Evolutionary conservation across 2,888 invertebrate genomes (phyloP).

Genomic region (Campaea margaritaria): DNA sequence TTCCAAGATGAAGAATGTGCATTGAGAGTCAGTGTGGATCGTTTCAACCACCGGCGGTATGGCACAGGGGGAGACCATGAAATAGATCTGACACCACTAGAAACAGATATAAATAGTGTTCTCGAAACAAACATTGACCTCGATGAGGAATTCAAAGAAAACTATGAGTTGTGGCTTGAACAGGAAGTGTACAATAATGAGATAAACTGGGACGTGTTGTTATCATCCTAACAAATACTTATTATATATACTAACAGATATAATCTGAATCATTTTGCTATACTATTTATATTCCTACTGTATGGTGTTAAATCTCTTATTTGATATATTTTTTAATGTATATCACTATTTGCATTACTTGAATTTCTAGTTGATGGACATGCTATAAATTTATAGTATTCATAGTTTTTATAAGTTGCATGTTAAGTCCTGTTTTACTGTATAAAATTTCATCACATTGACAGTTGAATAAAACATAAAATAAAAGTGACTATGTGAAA

Average conservation of each 20-base stretch:
- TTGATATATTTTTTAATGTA: conserved; percentile 37
- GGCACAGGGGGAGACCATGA: conserved; percentile 83
- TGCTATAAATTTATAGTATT: neutral
- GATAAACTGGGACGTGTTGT: conserved; percentile 90
- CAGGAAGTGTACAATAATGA: conserved; percentile 97
- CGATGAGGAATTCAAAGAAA: conserved; percentile 96
- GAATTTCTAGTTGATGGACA: neutral
- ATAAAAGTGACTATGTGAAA: neutral
- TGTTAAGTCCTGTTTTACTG: neutral
- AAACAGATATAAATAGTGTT: conserved; percentile 93
- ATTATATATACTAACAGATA: conserved; percentile 39
- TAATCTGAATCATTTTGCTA: conserved; percentile 55
- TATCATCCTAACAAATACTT: conserved; percentile 59
- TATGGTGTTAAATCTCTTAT: conserved; percentile 38
- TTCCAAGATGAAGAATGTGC: conserved; percentile 99
- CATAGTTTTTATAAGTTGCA: too few relatives aligned
- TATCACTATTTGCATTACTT: conserved; percentile 17
- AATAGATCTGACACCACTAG: conserved; percentile 87
- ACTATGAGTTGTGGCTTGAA: conserved; percentile 98
- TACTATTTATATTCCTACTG: conserved; percentile 48
- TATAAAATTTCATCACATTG: neutral
- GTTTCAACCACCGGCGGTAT: conserved; percentile 97
- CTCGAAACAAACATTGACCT: conserved; percentile 92
- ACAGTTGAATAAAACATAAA: neutral
- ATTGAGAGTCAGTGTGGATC: conserved; percentile 96